These are phyloP conservation scores for Teleiodes luculella DNA, from an alignment of 2,888 invertebrate species.

Conservation along the genomic window DNA sequence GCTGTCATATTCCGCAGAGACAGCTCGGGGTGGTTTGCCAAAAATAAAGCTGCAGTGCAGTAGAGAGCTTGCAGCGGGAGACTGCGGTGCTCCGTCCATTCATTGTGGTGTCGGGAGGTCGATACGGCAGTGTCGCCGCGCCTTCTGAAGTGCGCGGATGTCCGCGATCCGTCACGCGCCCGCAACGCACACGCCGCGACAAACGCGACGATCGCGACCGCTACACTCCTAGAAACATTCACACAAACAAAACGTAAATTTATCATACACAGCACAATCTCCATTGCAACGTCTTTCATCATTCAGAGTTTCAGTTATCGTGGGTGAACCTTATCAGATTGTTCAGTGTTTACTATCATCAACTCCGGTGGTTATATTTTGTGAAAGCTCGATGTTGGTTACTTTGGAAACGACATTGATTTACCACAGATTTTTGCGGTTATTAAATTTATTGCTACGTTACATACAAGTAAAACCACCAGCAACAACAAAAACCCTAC, in stretches of 20 bases:
- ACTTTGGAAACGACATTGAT: neutral
- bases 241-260: conserved; percentile 55
- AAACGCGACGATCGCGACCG: conserved; percentile 19
- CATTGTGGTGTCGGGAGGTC: conserved; percentile 62
- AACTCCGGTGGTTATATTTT: conserved; percentile 3
- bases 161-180: conserved; percentile 30
- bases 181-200: conserved; percentile 30
- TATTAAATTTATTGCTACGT: neutral
- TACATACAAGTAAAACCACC: no score
- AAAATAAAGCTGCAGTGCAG: conserved; percentile 78
- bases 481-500: no score
- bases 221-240: neutral
- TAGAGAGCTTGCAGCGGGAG: conserved; percentile 66
- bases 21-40: conserved; percentile 52
- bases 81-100: conserved; percentile 64
- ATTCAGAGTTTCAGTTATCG: neutral
- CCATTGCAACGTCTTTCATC: neutral
- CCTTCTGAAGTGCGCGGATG: conserved; percentile 49
- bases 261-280: neutral
- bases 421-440: neutral
- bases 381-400: conserved; percentile 10
- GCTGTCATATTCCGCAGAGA: conserved; percentile 32
- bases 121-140: conserved; percentile 60
- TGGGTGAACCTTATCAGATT: neutral
- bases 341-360: conserved; percentile 13